phyloP scores from a whole-genome alignment of 2,888 invertebrate genomes.

The Aradus depressus region DNA sequence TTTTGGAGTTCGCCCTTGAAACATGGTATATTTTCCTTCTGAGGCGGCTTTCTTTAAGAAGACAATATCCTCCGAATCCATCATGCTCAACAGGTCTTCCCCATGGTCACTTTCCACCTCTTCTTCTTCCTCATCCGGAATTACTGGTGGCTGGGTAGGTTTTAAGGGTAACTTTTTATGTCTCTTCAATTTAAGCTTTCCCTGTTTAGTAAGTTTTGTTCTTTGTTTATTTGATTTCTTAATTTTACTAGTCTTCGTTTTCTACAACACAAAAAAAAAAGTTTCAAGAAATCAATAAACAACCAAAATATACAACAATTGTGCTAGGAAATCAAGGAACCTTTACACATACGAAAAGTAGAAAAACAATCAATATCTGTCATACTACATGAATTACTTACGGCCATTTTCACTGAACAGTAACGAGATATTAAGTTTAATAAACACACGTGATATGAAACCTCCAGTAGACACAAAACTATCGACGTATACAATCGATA shows the following conservation, averaged over 20 bases:
- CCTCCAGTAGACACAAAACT: too few species aligned
- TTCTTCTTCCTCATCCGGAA: conserved; percentile 32
- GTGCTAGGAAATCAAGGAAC: too few species aligned
- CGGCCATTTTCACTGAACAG: too few species aligned
- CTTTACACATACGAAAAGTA: too few species aligned
- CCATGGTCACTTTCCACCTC: conserved; percentile 40
- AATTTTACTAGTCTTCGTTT: conserved; percentile 43
- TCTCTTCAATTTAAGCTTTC: conserved; percentile 42
- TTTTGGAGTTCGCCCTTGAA: conserved; percentile 37
- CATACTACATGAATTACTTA: too few species aligned
- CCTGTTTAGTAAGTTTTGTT: conserved; percentile 46
- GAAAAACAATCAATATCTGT: too few species aligned
- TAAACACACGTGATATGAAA: too few species aligned
- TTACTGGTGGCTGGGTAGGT: conserved; percentile 28
- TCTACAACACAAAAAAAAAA: conserved; percentile 15
- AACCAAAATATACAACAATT: too few species aligned
- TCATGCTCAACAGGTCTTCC: conserved; percentile 47
- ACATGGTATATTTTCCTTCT: conserved; percentile 40
- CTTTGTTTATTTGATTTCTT: conserved; percentile 48
- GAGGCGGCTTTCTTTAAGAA: conserved; percentile 42
- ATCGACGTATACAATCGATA: too few species aligned
- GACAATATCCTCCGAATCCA: conserved; percentile 46
- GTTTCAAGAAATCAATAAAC: too few species aligned
- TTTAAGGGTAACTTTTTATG: conserved; percentile 37
- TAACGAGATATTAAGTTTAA: too few species aligned